Base-by-base conservation (phyloP, 1,140 invertebrate genomes). In the Lepidurus arcticus region DNA sequence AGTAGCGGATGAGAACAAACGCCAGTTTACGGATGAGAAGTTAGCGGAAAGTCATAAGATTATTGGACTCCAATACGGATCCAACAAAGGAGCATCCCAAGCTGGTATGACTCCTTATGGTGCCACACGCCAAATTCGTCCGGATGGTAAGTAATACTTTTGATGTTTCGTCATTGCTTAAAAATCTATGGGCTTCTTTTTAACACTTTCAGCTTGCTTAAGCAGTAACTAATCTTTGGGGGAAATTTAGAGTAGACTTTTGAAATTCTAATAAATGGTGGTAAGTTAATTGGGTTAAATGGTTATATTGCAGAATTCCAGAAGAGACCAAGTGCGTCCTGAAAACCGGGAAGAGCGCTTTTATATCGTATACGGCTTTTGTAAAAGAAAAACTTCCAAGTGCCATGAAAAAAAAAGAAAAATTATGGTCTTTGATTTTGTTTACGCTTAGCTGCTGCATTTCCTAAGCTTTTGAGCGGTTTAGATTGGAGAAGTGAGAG, bases 71-170 rank as follows among this genome's bases (percentile, higher is more conserved):
- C 87, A 88, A 80, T 87, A 88, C 80, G 87, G 87, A 73, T 85
- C 85, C 73, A 88, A 89, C 82, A 85, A 86, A 81, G 87, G 88
- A 43, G 88, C 88, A 8, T 86, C 85, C 24, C 88, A 88, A 79
- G 81, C 86, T 42, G 88, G 88, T 80, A 89, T 89, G 88, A 88
- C 85, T 34, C 87, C 87, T 11, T 88, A 89, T 81, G 88, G 88
- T 21, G 85, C 88, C 73, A 82, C 85, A 7, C 80, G 88, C 73
- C 88, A 88, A 82, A 88, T 88, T 78, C 82, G 86, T 42, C 86
- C 87, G 42, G 85, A 86, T 82, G 84, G 85, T 83, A 81, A 80
- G 73, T 44, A 75, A 42, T 24, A 24, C 24, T 77, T 42, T 45
- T 10, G 11, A 2, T 42, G 1, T 73, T 65, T 73, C 16, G 47